Evolutionary conservation across 2,888 invertebrate species (phyloP), one percentile per base, ranked within the genome.

Genomic region (Cheilosia pagana): DNA sequence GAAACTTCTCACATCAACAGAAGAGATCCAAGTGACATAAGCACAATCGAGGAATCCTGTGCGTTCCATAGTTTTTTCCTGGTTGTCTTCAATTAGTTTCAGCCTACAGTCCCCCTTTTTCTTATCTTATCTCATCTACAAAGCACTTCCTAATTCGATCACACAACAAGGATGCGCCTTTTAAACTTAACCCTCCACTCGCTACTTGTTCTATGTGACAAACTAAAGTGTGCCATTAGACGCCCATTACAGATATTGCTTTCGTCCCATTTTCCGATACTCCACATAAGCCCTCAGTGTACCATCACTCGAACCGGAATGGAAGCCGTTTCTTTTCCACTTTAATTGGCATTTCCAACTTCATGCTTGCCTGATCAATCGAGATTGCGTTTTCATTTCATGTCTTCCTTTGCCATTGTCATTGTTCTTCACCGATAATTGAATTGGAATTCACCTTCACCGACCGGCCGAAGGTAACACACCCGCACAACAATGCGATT

Each of bases 301-400:
- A 52, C 39, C 25, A 68, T 21, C 55, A 55, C 63, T 57, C 74
- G 50, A 68, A 60, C 81, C 57, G 57, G 57, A 25, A 63, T 63
- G 45, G 59, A 71, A 70, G 70, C 65, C 65, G 57, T 81, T 81
- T 57, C 74, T 57, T 63, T 35, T 65, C 50, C 63, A 70, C 70
- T 81, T 63, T 75, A 81, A 81, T 81, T 70, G 81, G 57, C 63
- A 76, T 81, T 81, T 71, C 81, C 70, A 75, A 65, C 76, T 81
- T 81, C 70, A 76, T 81, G 81, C 70, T 65, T 60, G 28, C 43
- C 63, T 65, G 71, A 76, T 71, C 70, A 65, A 63, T 70, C 76
- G 70, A 71, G 76, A 81, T 81, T 76, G 65, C 81, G 63, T 75
- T 81, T 76, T 53, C 70, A 68, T 75, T 68, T 62, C 57, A 45